Evolutionary conservation across 2,888 invertebrate genomes (phyloP), one percentile per base, ranked within the genome.

Genomic region (Andrena haemorrhoa): DNA sequence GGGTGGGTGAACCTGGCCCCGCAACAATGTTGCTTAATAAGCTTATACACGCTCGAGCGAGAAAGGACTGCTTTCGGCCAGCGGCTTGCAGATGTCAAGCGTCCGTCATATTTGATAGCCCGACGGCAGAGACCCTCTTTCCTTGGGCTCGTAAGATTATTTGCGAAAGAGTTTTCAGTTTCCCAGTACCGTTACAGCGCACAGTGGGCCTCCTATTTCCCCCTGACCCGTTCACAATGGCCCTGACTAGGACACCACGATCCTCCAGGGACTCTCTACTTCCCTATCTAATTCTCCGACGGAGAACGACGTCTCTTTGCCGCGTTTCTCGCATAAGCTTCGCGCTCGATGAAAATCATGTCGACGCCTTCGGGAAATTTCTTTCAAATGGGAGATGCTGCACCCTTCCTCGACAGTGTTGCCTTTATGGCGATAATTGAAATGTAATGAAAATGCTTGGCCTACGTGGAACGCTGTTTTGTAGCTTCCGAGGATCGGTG

Each of bases 1-100:
- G 41, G 82, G 64, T 69, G 60, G 71, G 49, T 68, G 78, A 61
- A 75, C 72, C 74, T 12, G 56, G 26, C 16, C 47, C 82, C 86
- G 88, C 83, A 91, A 92, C 92, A 92, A 92, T 92, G 92, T 93
- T 92, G 89, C 92, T 93, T 93, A 94, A 94, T 93, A 93, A 93
- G 93, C 93, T 93, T 94, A 93, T 92, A 88, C 91, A 93, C 91
- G 93, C 90, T 90, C 88, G 91, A 89, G 76, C 90, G 90, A 89
- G 86, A 92, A 92, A 91, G 90, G 91, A 90, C 89, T 83, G 87
- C 61, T 66, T 77, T 74, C 74, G 80, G 26, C 78, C 79, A 80
- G 74, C 82, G 86, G 89, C 90, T 90, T 84, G 90, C 89, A 90
- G 89, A 93, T 92, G 93, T 93, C 93, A 93, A 91, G 89, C 91